Percentiles rank a stretch among this genome's conserved stretches.
Conservation (phyloP, 2,113 vertebrate genomes). For the Xenopus borealis region DNA sequence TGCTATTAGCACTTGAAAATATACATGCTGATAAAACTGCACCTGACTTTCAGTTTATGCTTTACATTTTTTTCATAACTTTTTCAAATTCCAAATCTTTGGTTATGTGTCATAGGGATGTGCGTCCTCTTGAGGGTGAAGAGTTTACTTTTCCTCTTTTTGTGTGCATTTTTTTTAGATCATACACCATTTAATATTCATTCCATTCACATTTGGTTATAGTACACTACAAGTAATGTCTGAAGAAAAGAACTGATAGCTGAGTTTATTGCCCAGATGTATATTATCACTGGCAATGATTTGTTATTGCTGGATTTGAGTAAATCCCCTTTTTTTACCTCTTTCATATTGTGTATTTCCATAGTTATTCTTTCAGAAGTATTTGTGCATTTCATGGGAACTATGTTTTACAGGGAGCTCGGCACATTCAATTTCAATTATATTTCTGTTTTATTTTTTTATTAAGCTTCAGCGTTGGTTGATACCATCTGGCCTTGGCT, state of each 20-base stretch:
- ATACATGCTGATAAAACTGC: too few relatives aligned
- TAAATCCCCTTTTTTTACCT: conserved; percentile 1
- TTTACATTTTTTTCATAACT: too few relatives aligned
- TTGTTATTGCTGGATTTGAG: neutral
- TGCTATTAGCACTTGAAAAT: too few relatives aligned
- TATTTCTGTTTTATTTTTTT: conserved; percentile 15
- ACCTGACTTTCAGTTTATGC: too few relatives aligned
- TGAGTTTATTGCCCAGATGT: neutral
- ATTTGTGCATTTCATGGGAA: conserved; percentile 18
- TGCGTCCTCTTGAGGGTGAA: too few relatives aligned
- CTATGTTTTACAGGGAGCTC: conserved; percentile 17
- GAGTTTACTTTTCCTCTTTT: too few relatives aligned
- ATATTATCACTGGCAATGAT: neutral
- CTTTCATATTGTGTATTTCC: conserved; percentile 5
- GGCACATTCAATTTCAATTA: conserved; percentile 29
- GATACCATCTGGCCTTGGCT: conserved; percentile 22
- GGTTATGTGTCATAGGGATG: too few relatives aligned
- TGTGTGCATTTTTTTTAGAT: too few relatives aligned
- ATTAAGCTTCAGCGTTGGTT: conserved; percentile 16
- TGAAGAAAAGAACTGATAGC: neutral
- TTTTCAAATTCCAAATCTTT: too few relatives aligned
- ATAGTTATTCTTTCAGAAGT: conserved; percentile 8
- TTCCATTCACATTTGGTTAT: too few relatives aligned
- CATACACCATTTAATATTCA: too few relatives aligned
- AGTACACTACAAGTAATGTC: neutral